These are phyloP conservation scores for Corythoichthys intestinalis DNA, from an alignment of 2,113 vertebrate species.

Conservation along the genomic window DNA sequence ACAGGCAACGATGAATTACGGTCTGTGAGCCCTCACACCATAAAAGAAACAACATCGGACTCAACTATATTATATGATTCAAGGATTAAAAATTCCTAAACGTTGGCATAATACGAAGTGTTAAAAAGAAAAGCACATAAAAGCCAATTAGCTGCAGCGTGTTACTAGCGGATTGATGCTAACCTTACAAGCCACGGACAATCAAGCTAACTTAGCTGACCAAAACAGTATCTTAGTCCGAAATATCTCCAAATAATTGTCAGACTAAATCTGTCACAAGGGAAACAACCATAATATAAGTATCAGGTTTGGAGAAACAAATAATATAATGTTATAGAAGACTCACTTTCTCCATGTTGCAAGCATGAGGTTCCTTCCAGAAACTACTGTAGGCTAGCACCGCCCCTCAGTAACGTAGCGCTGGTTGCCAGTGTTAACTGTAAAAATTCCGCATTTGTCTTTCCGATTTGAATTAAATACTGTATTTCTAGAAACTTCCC, in stretches of 20 bases:
- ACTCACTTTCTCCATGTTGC: conserved; percentile 79
- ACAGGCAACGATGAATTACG: conserved; percentile 1
- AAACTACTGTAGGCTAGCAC: conserved; percentile 70
- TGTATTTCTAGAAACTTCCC: not conserved
- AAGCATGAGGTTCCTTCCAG: conserved; percentile 78
- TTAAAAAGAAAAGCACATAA: not conserved
- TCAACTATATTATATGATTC: not conserved
- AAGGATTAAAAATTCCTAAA: not conserved
- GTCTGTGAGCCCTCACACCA: not conserved
- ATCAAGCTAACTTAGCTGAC: conserved; percentile 32
- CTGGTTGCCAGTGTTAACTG: not conserved
- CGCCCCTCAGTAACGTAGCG: conserved; percentile 38
- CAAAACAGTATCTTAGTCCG: conserved; percentile 1
- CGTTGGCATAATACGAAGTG: too few relatives aligned
- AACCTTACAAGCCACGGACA: conserved; percentile 23
- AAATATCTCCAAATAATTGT: not conserved
- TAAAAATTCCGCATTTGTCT: not conserved
- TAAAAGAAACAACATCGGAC: not conserved
- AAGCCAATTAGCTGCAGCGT: not conserved
- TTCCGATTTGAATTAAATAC: not conserved
- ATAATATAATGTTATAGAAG: conserved; percentile 1
- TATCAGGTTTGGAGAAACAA: not conserved
- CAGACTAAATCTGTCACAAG: fast-evolving
- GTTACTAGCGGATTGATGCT: conserved; percentile 33
- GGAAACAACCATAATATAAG: not conserved